Evolutionary conservation across 2,113 vertebrate species (phyloP), one percentile per base, ranked within the genome.

Genomic region (Chinchilla lanigera): DNA sequence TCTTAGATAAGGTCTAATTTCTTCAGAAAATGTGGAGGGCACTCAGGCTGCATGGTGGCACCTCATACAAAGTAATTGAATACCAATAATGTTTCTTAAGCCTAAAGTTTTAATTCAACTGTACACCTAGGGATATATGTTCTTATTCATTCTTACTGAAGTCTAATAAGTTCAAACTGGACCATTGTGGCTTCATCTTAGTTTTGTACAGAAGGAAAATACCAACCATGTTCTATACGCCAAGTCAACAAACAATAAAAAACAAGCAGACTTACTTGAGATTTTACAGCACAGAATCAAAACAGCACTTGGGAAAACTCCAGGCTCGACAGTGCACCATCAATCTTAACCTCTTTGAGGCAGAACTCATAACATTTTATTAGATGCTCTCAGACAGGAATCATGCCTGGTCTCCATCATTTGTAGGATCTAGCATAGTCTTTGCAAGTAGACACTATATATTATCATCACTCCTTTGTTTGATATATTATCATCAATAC

Each of bases 341-440:
- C 61, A 81, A 92, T 97, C 84, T 95, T 95, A 91, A 83, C 41
- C 67, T 96, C 56, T 75, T 80, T 91, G 87, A 95, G 65, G 61
- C 63, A 94, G 67, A 97, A 92, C 83, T 84, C 93, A 56, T 93
- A 95, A 84, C 78, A 84, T 96, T 94, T 97, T 93, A 95, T 97
- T 95, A 96, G 86, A 93, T 89, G 86, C 83, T 94, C 82, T 63
- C 95, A 96, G 86, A 67, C 35, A 91, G 91, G 63, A 93, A 73
- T 38, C 54, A 30, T 19, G 63, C 47, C 65, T 77, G 22, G 6
- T 78, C 86, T 63, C 60, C 28, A 19, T 89, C 86, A 65, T 83
- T 67, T 38, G 17, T 16, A 69, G 61, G 54, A 26, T 89, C 83
- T 54, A 88, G 71, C 44, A 75, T 52, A 47, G 35, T 60, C 12